Conservation (phyloP, 2,888 invertebrate genomes). For the Ichneumoninae sp. region DNA sequence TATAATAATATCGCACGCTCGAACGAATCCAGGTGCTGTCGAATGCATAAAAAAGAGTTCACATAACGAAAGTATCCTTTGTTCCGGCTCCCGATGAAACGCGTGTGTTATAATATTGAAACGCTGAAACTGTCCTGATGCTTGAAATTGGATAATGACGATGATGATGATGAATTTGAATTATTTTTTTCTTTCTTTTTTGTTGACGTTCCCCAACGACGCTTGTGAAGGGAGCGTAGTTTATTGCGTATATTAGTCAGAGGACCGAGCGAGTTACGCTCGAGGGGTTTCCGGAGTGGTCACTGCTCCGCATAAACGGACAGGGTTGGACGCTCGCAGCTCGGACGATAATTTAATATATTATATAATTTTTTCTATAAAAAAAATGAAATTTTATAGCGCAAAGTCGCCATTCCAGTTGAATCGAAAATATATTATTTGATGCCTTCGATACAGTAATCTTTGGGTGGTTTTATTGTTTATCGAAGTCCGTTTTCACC, state of each 20-base stretch:
- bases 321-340: constrained; percentile 21
- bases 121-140: constrained; percentile 54
- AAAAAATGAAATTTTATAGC: not conserved
- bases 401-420: not conserved
- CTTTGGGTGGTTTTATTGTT: too few species aligned
- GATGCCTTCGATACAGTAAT: too few species aligned
- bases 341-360: constrained; percentile 52
- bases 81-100: constrained; percentile 39
- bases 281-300: constrained; percentile 35
- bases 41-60: constrained; percentile 15
- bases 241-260: constrained; percentile 33
- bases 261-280: constrained; percentile 39
- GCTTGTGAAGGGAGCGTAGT: constrained; percentile 42
- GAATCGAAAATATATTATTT: not conserved
- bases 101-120: constrained; percentile 53
- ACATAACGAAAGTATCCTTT: constrained; percentile 51
- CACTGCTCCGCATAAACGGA: constrained; percentile 24
- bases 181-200: constrained; percentile 17
- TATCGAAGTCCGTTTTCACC: not conserved
- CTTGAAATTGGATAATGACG: constrained; percentile 36
- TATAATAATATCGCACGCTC: constrained; percentile 63
- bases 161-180: constrained; percentile 58
- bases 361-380: not conserved
- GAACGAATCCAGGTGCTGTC: constrained; percentile 63
- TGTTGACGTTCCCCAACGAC: constrained; percentile 44